A percentile compares a stretch with the other conserved stretches of the same genome.
Evolutionary conservation across 2,113 vertebrate species (phyloP).

Genomic region (Calidris pugnax): DNA sequence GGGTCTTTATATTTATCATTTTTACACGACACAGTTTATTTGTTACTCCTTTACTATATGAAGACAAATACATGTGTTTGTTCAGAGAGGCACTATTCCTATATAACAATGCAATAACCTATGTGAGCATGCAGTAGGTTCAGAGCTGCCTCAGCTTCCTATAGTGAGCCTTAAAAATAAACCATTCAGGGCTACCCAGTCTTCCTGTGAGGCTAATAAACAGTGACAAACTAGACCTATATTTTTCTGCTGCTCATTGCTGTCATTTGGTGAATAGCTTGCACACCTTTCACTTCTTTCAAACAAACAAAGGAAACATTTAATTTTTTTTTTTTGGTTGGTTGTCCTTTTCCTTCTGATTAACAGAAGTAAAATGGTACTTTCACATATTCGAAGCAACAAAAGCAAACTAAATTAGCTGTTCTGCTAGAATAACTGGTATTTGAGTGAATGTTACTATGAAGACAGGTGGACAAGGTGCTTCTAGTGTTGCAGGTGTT

Average conservation of each 20-base stretch:
- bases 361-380: neutral
- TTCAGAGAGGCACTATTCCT: neutral
- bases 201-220: neutral
- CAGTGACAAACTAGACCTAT: neutral
- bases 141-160: neutral
- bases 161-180: neutral
- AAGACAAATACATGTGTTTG: neutral
- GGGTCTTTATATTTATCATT: neutral
- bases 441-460: neutral
- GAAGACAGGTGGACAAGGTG: neutral
- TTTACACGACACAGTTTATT: neutral
- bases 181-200: neutral
- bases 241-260: neutral
- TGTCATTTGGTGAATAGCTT: neutral
- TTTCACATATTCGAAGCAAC: neutral
- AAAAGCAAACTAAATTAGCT: neutral
- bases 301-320: neutral
- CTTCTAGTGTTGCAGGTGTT: neutral
- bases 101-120: neutral
- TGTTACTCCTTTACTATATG: neutral
- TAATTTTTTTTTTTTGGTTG: neutral
- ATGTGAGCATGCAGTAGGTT: neutral
- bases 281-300: neutral
- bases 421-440: neutral
- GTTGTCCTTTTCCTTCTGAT: neutral